Conservation (phyloP, 37 sponge, comb jelly and placozoan species). For the Aphrocallistes beatrix region DNA sequence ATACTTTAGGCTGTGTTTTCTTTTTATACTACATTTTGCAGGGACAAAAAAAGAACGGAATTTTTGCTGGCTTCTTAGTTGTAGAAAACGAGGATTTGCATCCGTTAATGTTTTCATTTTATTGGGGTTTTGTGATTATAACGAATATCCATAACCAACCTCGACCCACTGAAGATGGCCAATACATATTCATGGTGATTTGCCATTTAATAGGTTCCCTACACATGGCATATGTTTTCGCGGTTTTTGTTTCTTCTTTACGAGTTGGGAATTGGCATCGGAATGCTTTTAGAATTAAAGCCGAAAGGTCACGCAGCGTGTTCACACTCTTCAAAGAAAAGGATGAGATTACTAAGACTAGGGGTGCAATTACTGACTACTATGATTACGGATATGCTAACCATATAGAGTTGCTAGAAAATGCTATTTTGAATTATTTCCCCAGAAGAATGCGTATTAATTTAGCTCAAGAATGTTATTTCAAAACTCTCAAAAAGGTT, state of each 20-base stretch:
- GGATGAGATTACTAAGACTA: background rate
- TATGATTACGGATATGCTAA: background rate
- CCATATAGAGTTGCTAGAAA: background rate
- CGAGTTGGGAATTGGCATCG: slow-evolving; percentile 12
- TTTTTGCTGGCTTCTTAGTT: background rate
- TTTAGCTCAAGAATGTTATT: slow-evolving; percentile 7
- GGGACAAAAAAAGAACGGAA: background rate
- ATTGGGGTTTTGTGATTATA: slow-evolving; percentile 5
- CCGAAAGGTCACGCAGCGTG: background rate
- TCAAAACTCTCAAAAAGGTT: background rate
- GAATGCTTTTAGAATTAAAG: background rate
- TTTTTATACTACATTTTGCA: background rate
- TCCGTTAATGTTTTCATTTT: slow-evolving; percentile 2
- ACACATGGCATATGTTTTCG: slow-evolving; percentile 15
- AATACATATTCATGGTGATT: background rate
- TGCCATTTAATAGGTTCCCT: background rate
- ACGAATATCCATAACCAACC: slow-evolving; percentile 8
- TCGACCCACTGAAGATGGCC: background rate
- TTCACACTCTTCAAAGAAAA: background rate
- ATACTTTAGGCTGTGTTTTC: background rate
- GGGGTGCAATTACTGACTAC: background rate
- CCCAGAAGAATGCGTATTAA: background rate
- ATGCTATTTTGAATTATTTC: background rate
- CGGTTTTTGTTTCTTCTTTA: background rate
- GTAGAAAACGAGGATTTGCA: background rate